Evolutionary conservation across 2,888 invertebrate genomes (phyloP).

Genomic region (Archips xylosteana): DNA sequence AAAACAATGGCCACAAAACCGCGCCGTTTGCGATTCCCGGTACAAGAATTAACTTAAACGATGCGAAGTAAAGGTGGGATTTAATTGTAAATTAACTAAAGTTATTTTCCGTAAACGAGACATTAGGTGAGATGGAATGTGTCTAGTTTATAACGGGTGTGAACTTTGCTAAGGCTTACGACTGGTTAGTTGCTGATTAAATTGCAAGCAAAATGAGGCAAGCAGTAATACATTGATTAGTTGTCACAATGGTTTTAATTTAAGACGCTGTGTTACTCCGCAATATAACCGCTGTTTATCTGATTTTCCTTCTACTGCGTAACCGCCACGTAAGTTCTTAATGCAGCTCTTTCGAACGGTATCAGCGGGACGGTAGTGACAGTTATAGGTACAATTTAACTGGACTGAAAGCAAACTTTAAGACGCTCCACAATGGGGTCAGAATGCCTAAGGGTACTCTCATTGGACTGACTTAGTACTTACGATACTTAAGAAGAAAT

Average conservation of each 20-base stretch:
- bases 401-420: background rate
- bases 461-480: background rate
- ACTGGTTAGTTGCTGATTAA: too few relatives aligned
- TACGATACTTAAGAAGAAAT: background rate
- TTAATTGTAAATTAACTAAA: conserved; percentile 31
- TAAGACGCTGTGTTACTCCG: too few relatives aligned
- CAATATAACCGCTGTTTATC: too few relatives aligned
- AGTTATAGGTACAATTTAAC: background rate
- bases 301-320: background rate
- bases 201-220: too few relatives aligned
- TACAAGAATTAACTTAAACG: conserved; percentile 52
- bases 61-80: conserved; percentile 23
- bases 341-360: background rate
- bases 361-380: background rate
- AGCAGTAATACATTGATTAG: too few relatives aligned
- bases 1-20: conserved; percentile 63
- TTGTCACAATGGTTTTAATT: too few relatives aligned
- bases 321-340: background rate
- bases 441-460: background rate
- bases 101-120: background rate
- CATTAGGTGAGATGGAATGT: background rate
- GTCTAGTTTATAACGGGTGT: too few relatives aligned
- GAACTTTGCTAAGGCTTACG: too few relatives aligned
- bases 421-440: background rate
- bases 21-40: conserved; percentile 52